These are phyloP conservation scores for Aptenodytes forsteri DNA, from an alignment of 2,113 vertebrate genomes.

Conservation along the genomic window DNA sequence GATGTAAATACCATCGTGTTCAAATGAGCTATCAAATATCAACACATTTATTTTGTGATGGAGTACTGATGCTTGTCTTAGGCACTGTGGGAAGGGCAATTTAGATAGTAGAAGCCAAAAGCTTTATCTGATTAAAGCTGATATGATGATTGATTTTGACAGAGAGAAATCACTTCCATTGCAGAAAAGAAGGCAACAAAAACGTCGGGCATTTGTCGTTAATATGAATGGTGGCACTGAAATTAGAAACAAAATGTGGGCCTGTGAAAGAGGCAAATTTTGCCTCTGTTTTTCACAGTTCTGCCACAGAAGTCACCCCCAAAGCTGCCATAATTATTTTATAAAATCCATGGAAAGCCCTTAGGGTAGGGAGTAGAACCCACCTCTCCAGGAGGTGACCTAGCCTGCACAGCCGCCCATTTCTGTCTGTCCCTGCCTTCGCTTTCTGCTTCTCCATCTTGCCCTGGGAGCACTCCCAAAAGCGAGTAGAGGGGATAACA, in stretches of 20 bases:
- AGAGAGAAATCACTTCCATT: conserved; percentile 67
- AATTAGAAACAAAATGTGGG: neutral
- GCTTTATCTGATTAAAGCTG: conserved; percentile 73
- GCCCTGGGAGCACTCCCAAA: neutral
- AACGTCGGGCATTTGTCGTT: neutral
- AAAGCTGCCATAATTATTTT: neutral
- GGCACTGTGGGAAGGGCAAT: conserved; percentile 71
- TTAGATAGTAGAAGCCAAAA: conserved; percentile 72
- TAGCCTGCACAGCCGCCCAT: neutral
- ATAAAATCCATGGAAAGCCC: neutral
- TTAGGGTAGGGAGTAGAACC: neutral
- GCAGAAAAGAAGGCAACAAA: conserved; percentile 17
- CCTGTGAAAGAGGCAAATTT: neutral
- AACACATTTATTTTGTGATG: conserved; percentile 53
- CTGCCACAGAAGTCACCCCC: neutral
- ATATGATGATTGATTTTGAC: conserved; percentile 76
- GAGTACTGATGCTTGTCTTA: conserved; percentile 63
- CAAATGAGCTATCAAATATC: conserved; percentile 78
- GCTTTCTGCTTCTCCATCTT: neutral
- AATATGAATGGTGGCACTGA: neutral
- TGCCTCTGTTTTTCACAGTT: neutral
- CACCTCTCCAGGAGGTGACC: neutral
- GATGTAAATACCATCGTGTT: conserved; percentile 72
- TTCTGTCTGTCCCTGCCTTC: neutral
- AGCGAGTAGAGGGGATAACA: neutral